A percentile compares a stretch with the other conserved stretches of the same genome.
Conservation (phyloP, 2,113 vertebrate genomes). For the Pachycephala philippinensis region DNA sequence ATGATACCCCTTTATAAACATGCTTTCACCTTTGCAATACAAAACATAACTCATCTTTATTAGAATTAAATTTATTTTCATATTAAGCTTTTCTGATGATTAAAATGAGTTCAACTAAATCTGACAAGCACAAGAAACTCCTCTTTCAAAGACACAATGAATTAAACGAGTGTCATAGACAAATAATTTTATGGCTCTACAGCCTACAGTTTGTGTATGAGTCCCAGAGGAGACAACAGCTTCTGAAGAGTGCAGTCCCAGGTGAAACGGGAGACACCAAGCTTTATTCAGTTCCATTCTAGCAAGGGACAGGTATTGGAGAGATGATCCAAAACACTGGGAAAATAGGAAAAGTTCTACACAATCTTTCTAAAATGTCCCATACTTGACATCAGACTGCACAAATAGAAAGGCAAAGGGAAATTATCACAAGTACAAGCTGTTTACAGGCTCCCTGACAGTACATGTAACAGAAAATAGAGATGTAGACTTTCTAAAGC, state of each 20-base stretch:
- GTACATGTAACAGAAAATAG: not conserved
- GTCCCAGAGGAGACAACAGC: not conserved
- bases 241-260: not conserved
- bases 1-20: not conserved
- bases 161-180: not conserved
- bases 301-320: not conserved
- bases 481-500: not conserved
- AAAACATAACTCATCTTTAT: not conserved
- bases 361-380: not conserved
- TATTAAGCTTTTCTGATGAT: not conserved
- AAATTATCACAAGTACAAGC: not conserved
- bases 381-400: not conserved
- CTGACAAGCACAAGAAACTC: not conserved
- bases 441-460: not conserved
- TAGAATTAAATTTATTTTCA: slow-evolving; percentile 14
- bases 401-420: not conserved
- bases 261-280: not conserved
- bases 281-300: not conserved
- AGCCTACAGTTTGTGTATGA: not conserved
- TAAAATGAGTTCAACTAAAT: not conserved
- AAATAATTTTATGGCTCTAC: not conserved
- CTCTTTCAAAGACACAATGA: not conserved
- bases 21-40: not conserved
- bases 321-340: not conserved
- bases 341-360: not conserved